Evolutionary conservation across 2,888 invertebrate genomes (phyloP).

Genomic region (Dicyrtomina minuta): DNA sequence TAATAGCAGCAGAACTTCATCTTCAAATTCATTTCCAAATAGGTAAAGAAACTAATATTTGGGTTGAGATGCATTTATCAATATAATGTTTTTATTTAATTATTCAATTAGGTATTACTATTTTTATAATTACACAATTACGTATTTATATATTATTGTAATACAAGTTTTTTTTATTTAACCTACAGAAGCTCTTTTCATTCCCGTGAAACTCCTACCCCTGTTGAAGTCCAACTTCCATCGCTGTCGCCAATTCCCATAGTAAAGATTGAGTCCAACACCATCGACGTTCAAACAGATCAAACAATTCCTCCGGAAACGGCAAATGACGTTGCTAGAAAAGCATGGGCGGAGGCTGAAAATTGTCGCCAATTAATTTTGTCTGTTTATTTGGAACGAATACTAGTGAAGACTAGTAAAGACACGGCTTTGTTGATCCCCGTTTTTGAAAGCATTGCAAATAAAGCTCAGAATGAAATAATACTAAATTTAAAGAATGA

Average conservation of each 20-base stretch:
- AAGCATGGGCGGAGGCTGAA: not conserved
- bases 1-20: not conserved
- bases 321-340: not conserved
- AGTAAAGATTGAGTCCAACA: not conserved
- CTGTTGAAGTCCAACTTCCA: not conserved
- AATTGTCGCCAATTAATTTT: slow-evolving; percentile 2
- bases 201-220: not conserved
- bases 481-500: not conserved
- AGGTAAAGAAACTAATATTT: too few relatives aligned
- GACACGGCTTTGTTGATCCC: not conserved
- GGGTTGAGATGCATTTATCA: too few relatives aligned
- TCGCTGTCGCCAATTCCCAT: not conserved
- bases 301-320: slow-evolving; percentile 6
- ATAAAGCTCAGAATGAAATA: slow-evolving; percentile 13
- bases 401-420: not conserved
- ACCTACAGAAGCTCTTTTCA: not conserved
- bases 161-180: not conserved
- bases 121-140: too few relatives aligned
- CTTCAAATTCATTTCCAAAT: not conserved
- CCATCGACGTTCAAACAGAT: slow-evolving; percentile 3
- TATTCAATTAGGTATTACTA: too few relatives aligned
- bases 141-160: too few relatives aligned
- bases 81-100: too few relatives aligned
- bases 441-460: not conserved
- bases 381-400: not conserved